Conservation (phyloP, 2,113 vertebrate species). For the Taurulus bubalis region DNA sequence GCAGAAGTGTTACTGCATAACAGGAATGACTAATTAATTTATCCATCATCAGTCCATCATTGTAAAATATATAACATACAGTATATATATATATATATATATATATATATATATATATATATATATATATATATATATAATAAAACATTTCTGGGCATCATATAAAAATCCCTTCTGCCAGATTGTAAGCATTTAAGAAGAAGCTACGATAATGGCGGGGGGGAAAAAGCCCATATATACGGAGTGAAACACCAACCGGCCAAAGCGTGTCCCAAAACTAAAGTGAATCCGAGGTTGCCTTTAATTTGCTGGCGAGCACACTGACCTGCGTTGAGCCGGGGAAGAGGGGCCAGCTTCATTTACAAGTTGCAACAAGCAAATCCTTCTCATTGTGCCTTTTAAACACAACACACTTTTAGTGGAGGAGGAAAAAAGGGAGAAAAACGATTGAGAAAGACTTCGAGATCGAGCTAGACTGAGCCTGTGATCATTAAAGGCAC, state of each 20-base stretch:
- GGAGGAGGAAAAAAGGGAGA: neutral
- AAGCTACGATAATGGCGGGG: too few species aligned
- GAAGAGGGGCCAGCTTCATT: neutral
- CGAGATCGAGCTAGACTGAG: neutral
- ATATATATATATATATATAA: too few species aligned
- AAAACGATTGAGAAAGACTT: neutral
- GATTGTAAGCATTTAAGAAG: too few species aligned
- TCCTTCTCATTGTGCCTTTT: neutral
- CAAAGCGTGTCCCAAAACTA: neutral
- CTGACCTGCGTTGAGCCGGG: too few species aligned
- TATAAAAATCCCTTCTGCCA: too few species aligned
- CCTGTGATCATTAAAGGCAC: conserved; percentile 34
- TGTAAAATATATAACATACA: too few species aligned
- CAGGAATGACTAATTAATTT: too few species aligned
- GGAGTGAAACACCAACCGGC: neutral
- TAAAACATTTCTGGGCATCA: too few species aligned
- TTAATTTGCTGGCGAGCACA: neutral
- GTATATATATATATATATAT: too few species aligned
- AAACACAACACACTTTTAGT: neutral
- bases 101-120: too few species aligned
- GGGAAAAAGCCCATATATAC: too few species aligned
- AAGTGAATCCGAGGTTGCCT: neutral
- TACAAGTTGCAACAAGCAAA: neutral
- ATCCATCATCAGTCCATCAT: too few species aligned
- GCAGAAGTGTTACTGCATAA: neutral